Base-by-base conservation (phyloP, 2,113 vertebrate species). In the Pteruthius melanotis region DNA sequence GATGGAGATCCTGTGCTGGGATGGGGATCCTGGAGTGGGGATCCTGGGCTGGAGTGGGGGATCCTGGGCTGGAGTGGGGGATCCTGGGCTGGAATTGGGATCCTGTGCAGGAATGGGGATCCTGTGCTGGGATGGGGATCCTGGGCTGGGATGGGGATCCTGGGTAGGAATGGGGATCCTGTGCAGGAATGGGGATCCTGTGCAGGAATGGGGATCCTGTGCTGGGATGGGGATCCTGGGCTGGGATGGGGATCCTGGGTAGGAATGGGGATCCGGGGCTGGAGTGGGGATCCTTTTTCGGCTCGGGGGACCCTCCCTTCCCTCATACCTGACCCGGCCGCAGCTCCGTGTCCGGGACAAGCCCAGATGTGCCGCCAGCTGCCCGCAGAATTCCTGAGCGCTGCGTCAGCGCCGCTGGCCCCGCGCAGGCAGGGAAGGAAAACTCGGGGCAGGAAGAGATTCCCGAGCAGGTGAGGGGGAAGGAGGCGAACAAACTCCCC, bases 371-470 rank as follows among this genome's bases (percentile, higher is more conserved):
- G 84, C 87, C 84, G 42, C 63, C 60, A 59, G 54, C 65, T 68
- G 71, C 65, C 61, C 85, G 5, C 35, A 11, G 14, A 39, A 95
- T 97, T 93, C 96, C 92, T 90, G 76, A 80, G 82, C 31, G 31
- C 78, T 77, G 56, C 28, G 37, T 89, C 93, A 94, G 86, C 85
- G n/a, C n/a, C n/a, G n/a, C n/a, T n/a, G n/a, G n/a, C n/a, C n/a
- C n/a, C 69, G 57, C 84, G 71, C 64, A 2, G 74, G 47, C 52
- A 33, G 75, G 45, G 45, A 35, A 27, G 78, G 50, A 65, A 39
- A 40, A 44, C 56, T 49, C 37, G 20, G 21, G 42, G 56, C 9
- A 64, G 85, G 82, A 28, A 42, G 84, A 33, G 77, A 83, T 65
- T 39, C 47, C 44, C 10, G 4, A 23, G 37, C 7, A 50, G 85